Conservation (phyloP, 2,113 vertebrate genomes). For the Zapus hudsonius region DNA sequence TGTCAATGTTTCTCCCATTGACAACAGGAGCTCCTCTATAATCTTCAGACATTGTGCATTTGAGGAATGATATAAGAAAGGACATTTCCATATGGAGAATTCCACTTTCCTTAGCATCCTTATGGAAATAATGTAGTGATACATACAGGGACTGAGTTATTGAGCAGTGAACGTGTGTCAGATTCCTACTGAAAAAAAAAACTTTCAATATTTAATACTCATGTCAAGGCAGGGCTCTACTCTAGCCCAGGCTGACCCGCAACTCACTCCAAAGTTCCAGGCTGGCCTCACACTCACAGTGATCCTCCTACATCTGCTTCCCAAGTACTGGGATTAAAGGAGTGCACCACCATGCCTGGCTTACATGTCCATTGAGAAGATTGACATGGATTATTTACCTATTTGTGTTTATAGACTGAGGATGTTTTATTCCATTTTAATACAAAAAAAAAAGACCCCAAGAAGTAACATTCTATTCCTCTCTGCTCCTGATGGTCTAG, state of each 20-base stretch:
- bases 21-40: neutral
- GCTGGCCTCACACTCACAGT: no score
- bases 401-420: neutral
- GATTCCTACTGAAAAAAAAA: neutral
- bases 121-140: neutral
- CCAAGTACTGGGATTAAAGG: no score
- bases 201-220: no score
- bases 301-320: no score
- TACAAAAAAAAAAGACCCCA: neutral
- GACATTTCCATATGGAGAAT: neutral
- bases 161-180: neutral
- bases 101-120: neutral
- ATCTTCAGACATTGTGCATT: neutral
- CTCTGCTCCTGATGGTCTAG: neutral
- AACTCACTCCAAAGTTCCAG: no score
- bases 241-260: no score
- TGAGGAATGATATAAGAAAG: neutral
- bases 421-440: neutral
- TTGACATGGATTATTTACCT: neutral
- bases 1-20: neutral
- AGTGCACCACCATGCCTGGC: neutral
- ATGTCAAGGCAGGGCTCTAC: neutral
- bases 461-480: neutral
- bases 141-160: neutral
- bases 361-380: neutral